Base-by-base conservation (phyloP, 2,113 vertebrate genomes). In the Scatophagus argus region DNA sequence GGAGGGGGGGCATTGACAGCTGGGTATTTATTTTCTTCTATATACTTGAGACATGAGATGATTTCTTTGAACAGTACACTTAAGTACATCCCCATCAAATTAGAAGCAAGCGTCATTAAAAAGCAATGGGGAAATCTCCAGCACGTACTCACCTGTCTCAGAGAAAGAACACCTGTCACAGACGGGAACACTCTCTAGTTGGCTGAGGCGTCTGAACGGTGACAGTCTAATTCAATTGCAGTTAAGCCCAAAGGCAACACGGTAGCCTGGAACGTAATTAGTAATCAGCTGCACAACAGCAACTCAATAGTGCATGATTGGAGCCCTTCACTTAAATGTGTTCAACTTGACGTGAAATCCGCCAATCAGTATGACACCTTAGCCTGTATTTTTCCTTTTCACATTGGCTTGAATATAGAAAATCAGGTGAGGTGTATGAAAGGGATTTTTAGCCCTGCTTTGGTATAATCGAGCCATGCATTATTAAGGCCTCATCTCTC, bases 241-340 rank as follows among this genome's bases (percentile, higher is more conserved):
- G 78, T 86, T 84, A 74, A 83, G 84, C 75, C 84, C 78, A 81
- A 73, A 78, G 74, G 83, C 85, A 80, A 56, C 78, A 70, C 43
- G 36, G 54, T 65, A 65, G 74, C 69, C 68, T 54, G 55, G 74
- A 66, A 87, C 78, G 85, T 82, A 85, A 87, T 87, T 87, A 69
- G 83, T 87, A 92, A 92, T 91, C 90, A 93, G 87, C 80, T 39
- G 62, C 74, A 81, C 85, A 87, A 85, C 81, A 82, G 77, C 84
- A 82, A 63, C 87, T 91, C 86, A 93, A 91, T 88, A 85, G 88
- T 13, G 2, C 52, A 36, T 92, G 89, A 91, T 93, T 90, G 83
- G 85, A 82, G 56, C 77, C 56, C 43, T 82, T 89, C 73, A 69
- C 64, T 85, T 83, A 86, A 81, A 89, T 66, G 77, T 80, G 79